These are phyloP conservation scores for Drosophila bipectinata DNA, from an alignment of 1,140 invertebrate species.

Conservation along the genomic window DNA sequence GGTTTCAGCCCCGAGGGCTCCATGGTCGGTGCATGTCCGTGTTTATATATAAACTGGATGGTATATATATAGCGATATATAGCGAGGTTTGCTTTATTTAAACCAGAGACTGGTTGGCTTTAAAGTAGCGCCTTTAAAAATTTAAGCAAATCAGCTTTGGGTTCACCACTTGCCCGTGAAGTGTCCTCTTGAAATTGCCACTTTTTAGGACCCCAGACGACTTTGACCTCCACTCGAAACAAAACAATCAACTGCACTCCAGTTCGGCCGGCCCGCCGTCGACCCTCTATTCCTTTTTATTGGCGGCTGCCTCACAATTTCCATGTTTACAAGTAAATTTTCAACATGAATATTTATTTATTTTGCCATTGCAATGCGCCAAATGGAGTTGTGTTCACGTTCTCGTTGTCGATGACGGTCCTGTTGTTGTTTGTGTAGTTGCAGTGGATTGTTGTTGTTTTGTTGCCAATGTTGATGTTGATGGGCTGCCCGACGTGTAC, in stretches of 20 bases:
- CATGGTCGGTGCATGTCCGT: constrained; percentile 12
- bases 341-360: constrained; percentile 58
- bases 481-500: constrained; percentile 29
- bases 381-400: constrained; percentile 40
- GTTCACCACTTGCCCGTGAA: background rate
- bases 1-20: constrained; percentile 29
- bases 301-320: constrained; percentile 49
- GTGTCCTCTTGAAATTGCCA: constrained; percentile 16
- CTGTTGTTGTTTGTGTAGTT: constrained; percentile 5
- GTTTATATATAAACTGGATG: constrained; percentile 10
- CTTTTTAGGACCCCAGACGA: constrained; percentile 31
- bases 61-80: background rate
- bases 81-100: constrained; percentile 2
- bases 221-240: constrained; percentile 51
- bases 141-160: too few species aligned
- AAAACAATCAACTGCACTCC: constrained; percentile 13
- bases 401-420: too few species aligned
- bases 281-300: constrained; percentile 15
- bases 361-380: constrained; percentile 47
- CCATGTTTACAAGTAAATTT: constrained; percentile 62
- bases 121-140: constrained; percentile 6
- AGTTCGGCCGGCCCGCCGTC: background rate
- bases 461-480: constrained; percentile 30
- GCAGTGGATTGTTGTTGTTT: constrained; percentile 28
- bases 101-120: constrained; percentile 7